phyloP scores from a whole-genome alignment of 1,140 invertebrate genomes.

The Mycetomoellerius zeteki region DNA sequence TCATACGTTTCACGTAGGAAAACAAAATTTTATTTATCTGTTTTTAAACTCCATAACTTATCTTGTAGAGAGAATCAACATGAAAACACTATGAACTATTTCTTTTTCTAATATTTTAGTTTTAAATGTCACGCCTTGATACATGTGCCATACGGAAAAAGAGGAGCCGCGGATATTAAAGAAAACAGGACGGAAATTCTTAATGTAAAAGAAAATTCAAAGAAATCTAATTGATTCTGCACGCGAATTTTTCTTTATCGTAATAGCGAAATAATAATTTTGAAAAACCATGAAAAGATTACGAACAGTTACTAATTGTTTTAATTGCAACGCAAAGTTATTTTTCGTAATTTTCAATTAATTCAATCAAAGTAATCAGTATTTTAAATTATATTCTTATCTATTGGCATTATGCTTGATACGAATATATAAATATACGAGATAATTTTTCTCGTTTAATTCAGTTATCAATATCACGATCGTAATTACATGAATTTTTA shows the following conservation, averaged over 20 bases:
- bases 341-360: conserved; percentile 39
- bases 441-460: conserved; percentile 1
- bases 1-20: conserved; percentile 53
- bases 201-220: neutral
- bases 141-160: conserved; percentile 16
- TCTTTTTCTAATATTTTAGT: neutral
- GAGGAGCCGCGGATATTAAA: neutral
- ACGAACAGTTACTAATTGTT: neutral
- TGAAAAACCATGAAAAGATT: neutral
- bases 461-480: neutral
- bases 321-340: conserved; percentile 46
- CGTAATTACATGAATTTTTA: neutral
- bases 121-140: conserved; percentile 26
- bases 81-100: neutral
- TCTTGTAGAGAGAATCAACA: neutral
- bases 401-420: neutral
- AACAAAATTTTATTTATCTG: neutral
- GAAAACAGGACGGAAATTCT: conserved; percentile 8
- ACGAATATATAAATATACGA: neutral
- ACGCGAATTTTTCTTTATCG: neutral
- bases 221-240: conserved; percentile 10
- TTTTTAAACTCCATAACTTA: conserved; percentile 28
- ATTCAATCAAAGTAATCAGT: neutral
- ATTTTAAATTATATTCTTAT: conserved; percentile 39
- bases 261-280: neutral